Conservation (phyloP, 2,797 vertebrate species). For the Lepus oiostolus region DNA sequence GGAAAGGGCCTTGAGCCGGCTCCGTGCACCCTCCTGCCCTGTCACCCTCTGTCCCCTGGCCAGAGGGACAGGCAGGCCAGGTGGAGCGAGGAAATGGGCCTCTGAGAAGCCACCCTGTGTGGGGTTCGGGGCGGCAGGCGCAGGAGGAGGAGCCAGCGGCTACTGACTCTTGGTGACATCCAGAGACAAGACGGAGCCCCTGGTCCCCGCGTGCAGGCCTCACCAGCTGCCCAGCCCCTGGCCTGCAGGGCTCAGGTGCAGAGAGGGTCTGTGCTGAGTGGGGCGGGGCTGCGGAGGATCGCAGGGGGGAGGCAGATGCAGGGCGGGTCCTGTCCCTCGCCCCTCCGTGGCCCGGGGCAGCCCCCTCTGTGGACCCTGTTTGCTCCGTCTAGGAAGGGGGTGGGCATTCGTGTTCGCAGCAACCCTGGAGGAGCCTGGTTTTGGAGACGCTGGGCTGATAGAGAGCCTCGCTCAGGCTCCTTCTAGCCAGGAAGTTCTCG, state of each 20-base stretch:
- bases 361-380: background rate
- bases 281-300: background rate
- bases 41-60: background rate
- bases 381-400: accelerated
- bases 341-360: background rate
- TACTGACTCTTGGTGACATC: background rate
- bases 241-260: background rate
- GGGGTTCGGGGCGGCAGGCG: background rate
- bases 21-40: accelerated
- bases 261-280: background rate
- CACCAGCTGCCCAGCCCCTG: background rate
- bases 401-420: background rate
- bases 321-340: background rate
- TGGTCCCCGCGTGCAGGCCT: accelerated
- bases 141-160: background rate
- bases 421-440: background rate
- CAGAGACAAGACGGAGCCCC: accelerated
- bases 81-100: background rate
- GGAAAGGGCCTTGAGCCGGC: accelerated
- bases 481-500: background rate
- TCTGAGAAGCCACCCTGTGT: background rate
- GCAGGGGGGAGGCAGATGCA: background rate
- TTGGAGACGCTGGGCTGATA: background rate
- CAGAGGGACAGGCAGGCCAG: background rate
- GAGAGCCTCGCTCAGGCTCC: background rate